Evolutionary conservation across 2,797 vertebrate genomes (phyloP).

Genomic region (Carcharodon carcharias): DNA sequence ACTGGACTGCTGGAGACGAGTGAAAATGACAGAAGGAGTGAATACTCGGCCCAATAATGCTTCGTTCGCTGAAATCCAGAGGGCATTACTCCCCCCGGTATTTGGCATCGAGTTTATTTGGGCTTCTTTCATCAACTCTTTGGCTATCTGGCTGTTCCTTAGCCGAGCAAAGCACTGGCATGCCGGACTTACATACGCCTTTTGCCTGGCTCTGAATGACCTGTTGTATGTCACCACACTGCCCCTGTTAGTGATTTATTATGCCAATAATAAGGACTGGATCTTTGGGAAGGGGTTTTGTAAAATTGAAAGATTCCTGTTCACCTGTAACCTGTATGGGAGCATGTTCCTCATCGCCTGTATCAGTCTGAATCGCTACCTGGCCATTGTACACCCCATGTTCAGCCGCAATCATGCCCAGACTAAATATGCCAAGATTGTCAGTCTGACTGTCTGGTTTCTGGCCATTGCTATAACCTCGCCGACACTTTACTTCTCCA

Average conservation of each 20-base stretch:
- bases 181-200: conserved; percentile 63
- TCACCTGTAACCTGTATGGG: conserved; percentile 68
- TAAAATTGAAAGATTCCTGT: conserved; percentile 68
- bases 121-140: conserved; percentile 60
- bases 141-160: conserved; percentile 61
- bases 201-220: conserved; percentile 69
- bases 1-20: not conserved
- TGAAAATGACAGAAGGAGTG: not conserved
- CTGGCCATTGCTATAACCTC: conserved; percentile 52
- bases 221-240: conserved; percentile 64
- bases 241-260: conserved; percentile 61
- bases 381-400: conserved; percentile 66
- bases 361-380: conserved; percentile 70
- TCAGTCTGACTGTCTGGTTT: conserved; percentile 56
- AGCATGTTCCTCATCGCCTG: conserved; percentile 69
- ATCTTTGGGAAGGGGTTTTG: conserved; percentile 54
- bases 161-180: conserved; percentile 57
- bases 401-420: conserved; percentile 52
- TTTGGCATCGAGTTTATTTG: conserved; percentile 57
- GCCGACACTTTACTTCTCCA: conserved; percentile 60
- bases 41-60: accelerated
- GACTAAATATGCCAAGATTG: conserved; percentile 53
- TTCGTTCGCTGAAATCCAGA: conserved; percentile 48
- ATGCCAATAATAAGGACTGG: conserved; percentile 58
- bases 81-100: conserved; percentile 53